Conservation (phyloP, 2,888 invertebrate species). For the Apodemia mormo region DNA sequence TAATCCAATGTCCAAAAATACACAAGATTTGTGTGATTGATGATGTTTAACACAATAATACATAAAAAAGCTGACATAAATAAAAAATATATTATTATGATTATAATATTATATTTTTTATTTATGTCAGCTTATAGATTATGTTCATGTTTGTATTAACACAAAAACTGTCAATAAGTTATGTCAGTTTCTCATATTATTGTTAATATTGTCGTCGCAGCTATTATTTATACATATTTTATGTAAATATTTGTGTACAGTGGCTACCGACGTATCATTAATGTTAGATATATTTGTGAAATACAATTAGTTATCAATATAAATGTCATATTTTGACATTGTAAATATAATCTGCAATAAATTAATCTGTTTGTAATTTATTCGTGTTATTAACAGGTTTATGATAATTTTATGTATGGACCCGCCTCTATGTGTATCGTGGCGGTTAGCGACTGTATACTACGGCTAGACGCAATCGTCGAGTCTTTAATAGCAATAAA, state of each 20-base stretch:
- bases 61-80: not conserved
- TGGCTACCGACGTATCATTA: conserved; percentile 21
- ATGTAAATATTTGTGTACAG: conserved; percentile 14
- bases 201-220: conserved; percentile 13
- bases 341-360: conserved; percentile 46
- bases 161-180: not conserved
- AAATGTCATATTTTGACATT: conserved; percentile 34
- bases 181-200: not conserved
- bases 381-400: conserved; percentile 64
- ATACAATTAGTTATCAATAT: conserved; percentile 30
- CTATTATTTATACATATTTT: conserved; percentile 10
- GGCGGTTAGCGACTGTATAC: conserved; percentile 5
- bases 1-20: too few species aligned
- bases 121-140: not conserved
- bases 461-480: conserved; percentile 49
- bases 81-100: not conserved
- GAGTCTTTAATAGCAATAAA: conserved; percentile 69
- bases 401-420: conserved; percentile 71
- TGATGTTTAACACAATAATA: not conserved
- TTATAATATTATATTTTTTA: conserved; percentile 6
- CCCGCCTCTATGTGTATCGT: conserved; percentile 56
- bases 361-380: conserved; percentile 64
- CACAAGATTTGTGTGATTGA: too few species aligned
- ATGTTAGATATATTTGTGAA: conserved; percentile 17
- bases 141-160: conserved; percentile 1